phyloP scores from a whole-genome alignment of 2,888 invertebrate genomes.

The Eristalis intricaria region DNA sequence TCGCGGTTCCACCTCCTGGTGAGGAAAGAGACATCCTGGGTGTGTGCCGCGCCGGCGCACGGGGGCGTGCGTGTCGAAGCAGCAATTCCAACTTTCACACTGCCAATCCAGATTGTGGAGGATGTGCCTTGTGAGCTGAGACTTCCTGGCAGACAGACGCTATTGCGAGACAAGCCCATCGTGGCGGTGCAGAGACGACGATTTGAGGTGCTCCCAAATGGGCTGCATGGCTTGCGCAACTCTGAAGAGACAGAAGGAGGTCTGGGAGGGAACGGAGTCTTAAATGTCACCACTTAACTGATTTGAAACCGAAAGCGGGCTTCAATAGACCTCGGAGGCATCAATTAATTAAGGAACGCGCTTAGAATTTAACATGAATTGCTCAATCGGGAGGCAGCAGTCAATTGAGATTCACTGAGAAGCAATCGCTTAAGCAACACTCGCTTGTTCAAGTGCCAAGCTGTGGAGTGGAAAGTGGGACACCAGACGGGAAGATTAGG shows the following conservation, averaged over 20 bases:
- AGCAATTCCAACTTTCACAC: constrained; percentile 25
- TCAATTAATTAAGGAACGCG: neutral
- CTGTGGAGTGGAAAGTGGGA: too few relatives aligned
- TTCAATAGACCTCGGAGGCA: neutral
- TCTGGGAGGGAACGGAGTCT: neutral
- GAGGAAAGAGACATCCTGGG: neutral
- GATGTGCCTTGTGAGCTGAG: neutral
- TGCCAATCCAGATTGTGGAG: neutral
- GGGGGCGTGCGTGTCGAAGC: constrained; percentile 22
- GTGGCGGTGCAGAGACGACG: neutral
- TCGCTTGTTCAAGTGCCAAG: neutral
- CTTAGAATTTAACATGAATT: neutral
- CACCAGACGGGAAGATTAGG: too few relatives aligned
- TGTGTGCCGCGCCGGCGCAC: neutral
- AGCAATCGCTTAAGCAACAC: neutral
- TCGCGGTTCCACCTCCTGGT: neutral
- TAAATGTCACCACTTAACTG: neutral
- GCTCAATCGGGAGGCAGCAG: neutral
- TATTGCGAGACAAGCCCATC: neutral
- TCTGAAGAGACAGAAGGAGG: neutral
- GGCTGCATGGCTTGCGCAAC: neutral
- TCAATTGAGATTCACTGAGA: neutral
- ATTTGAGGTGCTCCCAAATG: neutral
- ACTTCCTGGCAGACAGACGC: constrained; percentile 6
- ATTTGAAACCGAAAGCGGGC: neutral